phyloP scores from a whole-genome alignment of 2,888 invertebrate species.

The Epinotia ramella region DNA sequence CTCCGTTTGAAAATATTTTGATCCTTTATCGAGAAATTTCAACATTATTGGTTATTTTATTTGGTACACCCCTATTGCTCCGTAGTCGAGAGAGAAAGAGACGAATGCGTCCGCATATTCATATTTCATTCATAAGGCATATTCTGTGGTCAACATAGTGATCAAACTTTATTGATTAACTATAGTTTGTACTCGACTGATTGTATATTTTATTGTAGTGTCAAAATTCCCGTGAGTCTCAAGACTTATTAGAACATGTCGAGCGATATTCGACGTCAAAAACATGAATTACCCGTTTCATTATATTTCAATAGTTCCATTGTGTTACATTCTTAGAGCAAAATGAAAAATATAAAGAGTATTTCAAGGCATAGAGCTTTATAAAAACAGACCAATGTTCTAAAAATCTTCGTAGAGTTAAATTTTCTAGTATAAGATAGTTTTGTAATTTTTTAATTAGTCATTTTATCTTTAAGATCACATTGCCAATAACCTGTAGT shows the following conservation, averaged over 20 bases:
- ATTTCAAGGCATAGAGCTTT: slow-evolving; percentile 37
- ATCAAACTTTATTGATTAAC: not conserved
- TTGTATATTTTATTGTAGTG: slow-evolving; percentile 1
- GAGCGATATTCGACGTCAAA: too few species aligned
- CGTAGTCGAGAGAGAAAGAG: not conserved
- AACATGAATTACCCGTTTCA: too few species aligned
- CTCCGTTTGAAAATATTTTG: too few species aligned
- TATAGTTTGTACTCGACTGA: not conserved
- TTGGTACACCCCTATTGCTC: not conserved
- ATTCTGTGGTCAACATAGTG: too few species aligned
- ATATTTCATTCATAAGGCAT: too few species aligned
- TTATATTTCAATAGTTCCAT: not conserved
- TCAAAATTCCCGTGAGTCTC: not conserved
- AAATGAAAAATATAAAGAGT: slow-evolving; percentile 5
- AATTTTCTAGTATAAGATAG: slow-evolving; percentile 40
- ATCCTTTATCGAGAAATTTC: too few species aligned
- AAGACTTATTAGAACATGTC: too few species aligned
- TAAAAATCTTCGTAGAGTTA: slow-evolving; percentile 31
- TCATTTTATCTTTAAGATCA: slow-evolving; percentile 38
- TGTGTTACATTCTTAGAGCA: slow-evolving; percentile 5
- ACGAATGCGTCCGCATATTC: not conserved
- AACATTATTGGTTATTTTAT: too few species aligned
- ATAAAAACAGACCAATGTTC: slow-evolving; percentile 42
- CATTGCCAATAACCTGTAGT: slow-evolving; percentile 37
- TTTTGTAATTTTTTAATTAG: slow-evolving; percentile 43